Conservation (phyloP, 2,113 vertebrate species). For the Hiodon alosoides region DNA sequence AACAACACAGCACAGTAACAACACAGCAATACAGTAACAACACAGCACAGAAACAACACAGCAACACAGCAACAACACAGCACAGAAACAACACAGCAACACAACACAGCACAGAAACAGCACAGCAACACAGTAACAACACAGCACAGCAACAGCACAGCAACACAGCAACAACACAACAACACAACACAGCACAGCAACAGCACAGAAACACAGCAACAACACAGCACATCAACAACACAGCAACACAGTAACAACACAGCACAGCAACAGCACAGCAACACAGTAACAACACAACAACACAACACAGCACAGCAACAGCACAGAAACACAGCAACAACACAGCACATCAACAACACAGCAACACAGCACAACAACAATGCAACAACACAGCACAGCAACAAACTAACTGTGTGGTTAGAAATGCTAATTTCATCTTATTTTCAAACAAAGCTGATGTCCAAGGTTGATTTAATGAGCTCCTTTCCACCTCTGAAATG, state of each 20-base stretch:
- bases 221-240: neutral
- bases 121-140: neutral
- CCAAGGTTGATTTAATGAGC: conserved; percentile 73
- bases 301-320: neutral
- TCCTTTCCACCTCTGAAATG: conserved; percentile 61
- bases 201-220: no score
- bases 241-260: no score
- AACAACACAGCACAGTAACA: no score
- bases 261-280: no score
- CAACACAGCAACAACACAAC: neutral
- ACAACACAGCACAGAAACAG: neutral
- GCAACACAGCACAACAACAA: neutral
- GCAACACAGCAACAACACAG: no score
- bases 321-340: neutral
- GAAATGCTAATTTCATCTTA: neutral
- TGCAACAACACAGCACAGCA: neutral
- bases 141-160: neutral
- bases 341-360: neutral
- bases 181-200: neutral
- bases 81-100: neutral
- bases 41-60: no score
- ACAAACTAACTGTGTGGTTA: neutral
- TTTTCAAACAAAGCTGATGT: conserved; percentile 34
- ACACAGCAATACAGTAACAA: no score
- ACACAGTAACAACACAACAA: neutral